These are phyloP conservation scores for Lathamus discolor DNA, from an alignment of 2,113 vertebrate species.

Conservation along the genomic window DNA sequence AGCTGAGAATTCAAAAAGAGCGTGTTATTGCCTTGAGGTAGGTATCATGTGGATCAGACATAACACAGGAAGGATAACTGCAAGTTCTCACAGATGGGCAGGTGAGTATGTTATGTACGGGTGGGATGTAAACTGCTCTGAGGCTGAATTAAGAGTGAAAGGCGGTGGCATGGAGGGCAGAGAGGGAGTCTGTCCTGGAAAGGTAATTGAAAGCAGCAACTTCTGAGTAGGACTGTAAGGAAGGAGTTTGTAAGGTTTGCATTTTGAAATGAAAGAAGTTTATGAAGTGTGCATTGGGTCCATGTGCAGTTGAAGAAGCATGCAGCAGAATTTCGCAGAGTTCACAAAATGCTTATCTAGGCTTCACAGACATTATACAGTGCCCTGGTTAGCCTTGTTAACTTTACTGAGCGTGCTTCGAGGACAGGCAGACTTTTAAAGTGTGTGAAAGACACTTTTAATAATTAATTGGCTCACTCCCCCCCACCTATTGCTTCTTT, in stretches of 20 bases:
- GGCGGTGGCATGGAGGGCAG: not conserved
- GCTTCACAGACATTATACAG: not conserved
- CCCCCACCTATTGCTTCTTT: not conserved
- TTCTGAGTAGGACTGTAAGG: not conserved
- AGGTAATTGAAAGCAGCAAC: not conserved
- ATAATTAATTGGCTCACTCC: constrained; percentile 28
- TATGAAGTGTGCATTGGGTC: constrained; percentile 33
- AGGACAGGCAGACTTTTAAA: constrained; percentile 23
- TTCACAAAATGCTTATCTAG: not conserved
- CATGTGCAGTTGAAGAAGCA: not conserved
- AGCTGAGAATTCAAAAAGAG: not conserved
- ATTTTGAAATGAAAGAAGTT: not conserved
- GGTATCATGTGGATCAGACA: not conserved
- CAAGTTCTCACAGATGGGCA: not conserved
- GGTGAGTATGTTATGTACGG: not conserved
- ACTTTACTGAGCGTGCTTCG: constrained; percentile 31
- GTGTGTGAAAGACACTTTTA: constrained; percentile 1
- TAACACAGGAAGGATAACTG: not conserved
- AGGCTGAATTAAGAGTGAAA: not conserved
- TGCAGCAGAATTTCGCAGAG: not conserved
- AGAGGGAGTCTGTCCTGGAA: not conserved
- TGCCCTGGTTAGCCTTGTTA: not conserved
- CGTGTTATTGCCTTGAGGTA: not conserved
- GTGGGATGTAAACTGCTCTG: not conserved
- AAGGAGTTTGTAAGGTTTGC: not conserved